Base-by-base conservation (phyloP, 2,888 invertebrate genomes). In the Mactromeris polynyma region DNA sequence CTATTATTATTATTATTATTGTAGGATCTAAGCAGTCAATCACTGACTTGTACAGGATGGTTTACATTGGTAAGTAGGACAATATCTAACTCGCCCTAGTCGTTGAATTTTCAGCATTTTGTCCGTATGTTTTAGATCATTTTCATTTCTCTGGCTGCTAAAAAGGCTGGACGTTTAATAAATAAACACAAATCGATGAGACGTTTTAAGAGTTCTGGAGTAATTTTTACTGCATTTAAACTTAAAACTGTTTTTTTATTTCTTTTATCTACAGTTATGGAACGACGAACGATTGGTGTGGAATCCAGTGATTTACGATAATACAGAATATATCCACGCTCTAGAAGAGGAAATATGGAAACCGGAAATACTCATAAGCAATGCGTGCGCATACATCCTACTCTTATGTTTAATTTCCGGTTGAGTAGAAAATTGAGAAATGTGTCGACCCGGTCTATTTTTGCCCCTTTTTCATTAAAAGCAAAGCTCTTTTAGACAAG, bases 181-280 rank as follows among this genome's bases (percentile, higher is more conserved):
- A n/a, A n/a, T n/a, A n/a, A n/a, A n/a, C n/a, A n/a, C n/a, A n/a
- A n/a, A n/a, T n/a, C n/a, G n/a, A n/a, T n/a, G n/a, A n/a, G n/a
- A n/a, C n/a, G n/a, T n/a, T n/a, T n/a, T n/a, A n/a, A n/a, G n/a
- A n/a, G n/a, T n/a, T n/a, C n/a, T n/a, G n/a, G n/a, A n/a, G n/a
- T n/a, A n/a, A n/a, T n/a, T n/a, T n/a, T n/a, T n/a, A n/a, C n/a
- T n/a, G n/a, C n/a, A n/a, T n/a, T n/a, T n/a, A n/a, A n/a, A n/a
- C n/a, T n/a, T n/a, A n/a, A n/a, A n/a, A n/a, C n/a, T n/a, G n/a
- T n/a, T 31, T 51, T 51, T 46, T 14, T 81, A n/a, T n/a, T n/a
- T n/a, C n/a, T n/a, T n/a, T n/a, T n/a, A n/a, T n/a, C n/a, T 85
- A 7, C 85, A 91, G 91, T 58, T 90, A n/a, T 91, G 91, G 91